Base-by-base conservation (phyloP, 2,797 vertebrate species). In the Thaleichthys pacificus region DNA sequence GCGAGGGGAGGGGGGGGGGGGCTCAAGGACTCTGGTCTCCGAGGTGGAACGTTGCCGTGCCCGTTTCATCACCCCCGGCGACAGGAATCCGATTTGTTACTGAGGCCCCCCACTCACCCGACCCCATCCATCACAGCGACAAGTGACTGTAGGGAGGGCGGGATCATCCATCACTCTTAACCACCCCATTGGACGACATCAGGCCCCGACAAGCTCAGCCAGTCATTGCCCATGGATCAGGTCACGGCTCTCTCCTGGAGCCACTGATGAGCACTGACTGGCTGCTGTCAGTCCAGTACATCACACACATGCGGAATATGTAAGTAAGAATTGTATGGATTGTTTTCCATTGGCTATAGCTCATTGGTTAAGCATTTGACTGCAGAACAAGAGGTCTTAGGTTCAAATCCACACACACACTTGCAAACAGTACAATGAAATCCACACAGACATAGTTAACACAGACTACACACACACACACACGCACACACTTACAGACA, bases 111-210 rank as follows among this genome's bases (percentile, higher is more conserved):
- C 80, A 81, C 74, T 73, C 26, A 32, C 77, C 63, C 51, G 26
- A 28, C 30, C 68, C 68, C 73, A 85, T 91, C 84, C 78, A 86
- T 92, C 86, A 91, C 66, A 80, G 54, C 28, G 22, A 90, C 77
- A 78, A 88, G 89, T 84, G 77, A 63, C 77, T 77, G 57, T 56
- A 14, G 74, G 73, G 61, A 77, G 79, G 82, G 82, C 17, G 74
- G 82, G 69, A 73, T 69, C 73, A 79, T 89, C 77, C 67, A 85
- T 90, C 82, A 86, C 38, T 0, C 9, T 4, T 14, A 82, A 61
- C 32, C 21, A 2, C 62, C 70, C 75, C 80, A 72, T 72, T 66
- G 61, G 80, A 84, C 70, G 61, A 56, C 28, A 61, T 69, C 22
- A 32, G 28, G 66, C 47, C 26, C 26, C n/a, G 35, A 77, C 61